These are phyloP conservation scores for Meloidogyne exigua DNA, from an alignment of 1,140 invertebrate genomes.

Conservation along the genomic window DNA sequence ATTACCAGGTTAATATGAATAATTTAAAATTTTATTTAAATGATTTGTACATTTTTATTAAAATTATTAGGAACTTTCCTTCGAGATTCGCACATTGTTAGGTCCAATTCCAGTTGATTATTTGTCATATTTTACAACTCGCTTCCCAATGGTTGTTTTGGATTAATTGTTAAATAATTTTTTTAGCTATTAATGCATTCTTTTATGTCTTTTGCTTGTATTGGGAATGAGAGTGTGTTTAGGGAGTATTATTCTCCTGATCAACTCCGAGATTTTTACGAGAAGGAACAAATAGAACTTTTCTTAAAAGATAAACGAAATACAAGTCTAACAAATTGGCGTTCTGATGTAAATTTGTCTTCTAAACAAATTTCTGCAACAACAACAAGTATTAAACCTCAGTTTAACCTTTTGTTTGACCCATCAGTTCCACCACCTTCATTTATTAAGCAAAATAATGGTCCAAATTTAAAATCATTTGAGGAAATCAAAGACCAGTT, in stretches of 20 bases:
- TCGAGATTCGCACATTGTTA: slow-evolving; percentile 76
- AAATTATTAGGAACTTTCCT: slow-evolving; percentile 73
- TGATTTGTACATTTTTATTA: not conserved
- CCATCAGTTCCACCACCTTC: not conserved
- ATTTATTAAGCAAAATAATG: not conserved
- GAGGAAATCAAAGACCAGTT: not conserved
- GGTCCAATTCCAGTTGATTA: slow-evolving; percentile 85
- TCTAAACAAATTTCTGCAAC: not conserved
- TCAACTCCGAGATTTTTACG: slow-evolving; percentile 11
- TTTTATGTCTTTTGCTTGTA: slow-evolving; percentile 52
- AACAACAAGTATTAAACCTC: not conserved
- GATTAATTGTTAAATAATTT: slow-evolving; percentile 19
- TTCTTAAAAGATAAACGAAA: not conserved
- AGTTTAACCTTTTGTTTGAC: not conserved
- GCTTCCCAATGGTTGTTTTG: slow-evolving; percentile 73
- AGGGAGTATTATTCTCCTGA: slow-evolving; percentile 38
- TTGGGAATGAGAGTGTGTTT: slow-evolving; percentile 49
- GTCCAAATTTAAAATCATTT: not conserved
- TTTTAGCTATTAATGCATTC: slow-evolving; percentile 55
- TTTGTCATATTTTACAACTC: slow-evolving; percentile 82
- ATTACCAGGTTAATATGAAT: slow-evolving; percentile 65
- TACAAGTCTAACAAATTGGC: slow-evolving; percentile 19
- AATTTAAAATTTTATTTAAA: not conserved
- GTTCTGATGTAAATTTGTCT: not conserved
- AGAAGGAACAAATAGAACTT: slow-evolving; percentile 9